Evolutionary conservation across 2,113 vertebrate species (phyloP).

Genomic region (Varanus salvator): DNA sequence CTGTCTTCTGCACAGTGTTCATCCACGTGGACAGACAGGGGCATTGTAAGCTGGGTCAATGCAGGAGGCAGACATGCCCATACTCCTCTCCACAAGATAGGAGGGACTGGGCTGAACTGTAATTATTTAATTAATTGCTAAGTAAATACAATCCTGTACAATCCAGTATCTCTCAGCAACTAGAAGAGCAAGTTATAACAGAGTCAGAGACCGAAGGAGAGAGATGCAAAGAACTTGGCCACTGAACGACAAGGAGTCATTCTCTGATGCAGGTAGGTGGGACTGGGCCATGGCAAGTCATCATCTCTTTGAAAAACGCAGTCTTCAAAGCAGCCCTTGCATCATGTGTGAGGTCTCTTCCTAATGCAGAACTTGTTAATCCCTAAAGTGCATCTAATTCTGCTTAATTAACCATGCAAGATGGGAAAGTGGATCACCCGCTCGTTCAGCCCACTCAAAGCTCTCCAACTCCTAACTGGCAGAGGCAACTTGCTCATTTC

Average conservation of each 20-base stretch:
- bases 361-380: neutral
- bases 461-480: neutral
- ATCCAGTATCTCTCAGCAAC: neutral
- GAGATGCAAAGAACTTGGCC: neutral
- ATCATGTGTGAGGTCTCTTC: neutral
- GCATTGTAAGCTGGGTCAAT: neutral
- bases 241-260: neutral
- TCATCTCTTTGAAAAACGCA: neutral
- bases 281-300: neutral
- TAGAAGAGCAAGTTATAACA: neutral
- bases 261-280: neutral
- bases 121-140: too few relatives aligned
- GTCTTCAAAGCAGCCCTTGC: neutral
- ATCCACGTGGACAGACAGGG: too few relatives aligned
- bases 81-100: too few relatives aligned
- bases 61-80: neutral
- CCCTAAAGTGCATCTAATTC: slow-evolving; percentile 19
- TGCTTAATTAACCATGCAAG: slow-evolving; percentile 1
- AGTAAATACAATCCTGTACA: too few relatives aligned
- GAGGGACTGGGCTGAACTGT: too few relatives aligned
- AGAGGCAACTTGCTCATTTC: neutral
- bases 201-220: neutral
- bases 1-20: too few relatives aligned
- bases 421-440: neutral
- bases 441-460: neutral